phyloP scores from a whole-genome alignment of 2,797 vertebrate genomes.

The Podarcis lilfordi region DNA sequence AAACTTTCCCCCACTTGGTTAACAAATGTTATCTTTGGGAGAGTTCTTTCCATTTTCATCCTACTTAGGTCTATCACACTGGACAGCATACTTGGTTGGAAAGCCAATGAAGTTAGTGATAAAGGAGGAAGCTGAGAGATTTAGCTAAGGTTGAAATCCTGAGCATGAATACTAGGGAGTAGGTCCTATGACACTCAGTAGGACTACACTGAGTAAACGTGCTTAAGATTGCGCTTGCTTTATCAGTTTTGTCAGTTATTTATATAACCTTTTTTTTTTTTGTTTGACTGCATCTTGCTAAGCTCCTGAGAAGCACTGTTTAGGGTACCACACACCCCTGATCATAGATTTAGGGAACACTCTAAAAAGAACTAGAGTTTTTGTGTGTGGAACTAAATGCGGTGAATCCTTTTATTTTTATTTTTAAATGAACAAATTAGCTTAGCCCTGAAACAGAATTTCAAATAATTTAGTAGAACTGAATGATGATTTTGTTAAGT shows the following conservation, averaged over 20 bases:
- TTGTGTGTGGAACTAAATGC: too few species aligned
- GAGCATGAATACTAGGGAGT: background rate
- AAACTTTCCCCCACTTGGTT: background rate
- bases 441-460: background rate
- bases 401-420: too few species aligned
- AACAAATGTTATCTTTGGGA: background rate
- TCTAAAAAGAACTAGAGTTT: too few species aligned
- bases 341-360: too few species aligned
- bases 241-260: background rate
- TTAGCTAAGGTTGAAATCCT: background rate
- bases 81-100: background rate
- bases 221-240: background rate
- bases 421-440: background rate
- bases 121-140: background rate
- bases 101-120: background rate
- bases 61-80: background rate
- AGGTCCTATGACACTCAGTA: background rate
- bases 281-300: background rate
- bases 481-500: accelerated
- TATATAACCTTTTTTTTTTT: background rate
- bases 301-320: background rate
- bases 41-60: background rate
- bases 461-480: background rate
- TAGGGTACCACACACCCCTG: background rate
- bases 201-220: background rate